Conservation (phyloP, 2,888 invertebrate genomes). For the Andrena chrysosceles region DNA sequence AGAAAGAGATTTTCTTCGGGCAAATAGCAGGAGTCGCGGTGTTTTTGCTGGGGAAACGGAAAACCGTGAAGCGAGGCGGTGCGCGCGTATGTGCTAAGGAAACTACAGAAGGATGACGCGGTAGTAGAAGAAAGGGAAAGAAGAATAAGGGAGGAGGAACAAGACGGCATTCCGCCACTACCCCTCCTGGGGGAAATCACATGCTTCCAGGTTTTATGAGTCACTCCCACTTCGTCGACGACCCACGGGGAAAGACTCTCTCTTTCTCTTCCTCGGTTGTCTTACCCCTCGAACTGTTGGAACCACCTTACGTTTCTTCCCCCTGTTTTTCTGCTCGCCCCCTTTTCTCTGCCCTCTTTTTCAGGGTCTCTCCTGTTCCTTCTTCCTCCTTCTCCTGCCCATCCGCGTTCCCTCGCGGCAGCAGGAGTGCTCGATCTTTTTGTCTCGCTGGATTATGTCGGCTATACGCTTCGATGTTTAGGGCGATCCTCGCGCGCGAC, state of each 20-base stretch:
- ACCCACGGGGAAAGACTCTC: constrained; percentile 70
- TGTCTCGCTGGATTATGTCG: constrained; percentile 75
- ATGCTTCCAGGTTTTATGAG: constrained; percentile 82
- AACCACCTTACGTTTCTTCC: constrained; percentile 58
- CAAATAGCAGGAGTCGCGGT: not conserved
- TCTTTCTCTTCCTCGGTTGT: constrained; percentile 45
- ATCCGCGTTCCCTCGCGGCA: constrained; percentile 64
- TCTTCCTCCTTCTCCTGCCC: not conserved
- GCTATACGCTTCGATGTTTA: constrained; percentile 76
- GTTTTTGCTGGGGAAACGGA: not conserved
- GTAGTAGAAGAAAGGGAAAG: constrained; percentile 29
- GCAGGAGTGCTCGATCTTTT: constrained; percentile 72
- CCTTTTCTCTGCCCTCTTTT: not conserved
- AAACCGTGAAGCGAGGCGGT: constrained; percentile 39
- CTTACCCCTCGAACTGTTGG: constrained; percentile 51
- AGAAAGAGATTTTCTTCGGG: constrained; percentile 11
- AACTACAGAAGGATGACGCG: constrained; percentile 22
- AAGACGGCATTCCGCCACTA: constrained; percentile 75
- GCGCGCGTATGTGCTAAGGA: constrained; percentile 19
- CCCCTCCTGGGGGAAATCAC: constrained; percentile 83
- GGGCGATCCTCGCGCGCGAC: constrained; percentile 47
- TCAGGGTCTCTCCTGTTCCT: constrained; percentile 1
- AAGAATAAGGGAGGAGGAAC: constrained; percentile 51
- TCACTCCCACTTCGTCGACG: constrained; percentile 72
- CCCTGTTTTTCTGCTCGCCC: constrained; percentile 7